Conservation (phyloP, 92 coral and sea anemone genomes). For the Paragorgia papillata region DNA sequence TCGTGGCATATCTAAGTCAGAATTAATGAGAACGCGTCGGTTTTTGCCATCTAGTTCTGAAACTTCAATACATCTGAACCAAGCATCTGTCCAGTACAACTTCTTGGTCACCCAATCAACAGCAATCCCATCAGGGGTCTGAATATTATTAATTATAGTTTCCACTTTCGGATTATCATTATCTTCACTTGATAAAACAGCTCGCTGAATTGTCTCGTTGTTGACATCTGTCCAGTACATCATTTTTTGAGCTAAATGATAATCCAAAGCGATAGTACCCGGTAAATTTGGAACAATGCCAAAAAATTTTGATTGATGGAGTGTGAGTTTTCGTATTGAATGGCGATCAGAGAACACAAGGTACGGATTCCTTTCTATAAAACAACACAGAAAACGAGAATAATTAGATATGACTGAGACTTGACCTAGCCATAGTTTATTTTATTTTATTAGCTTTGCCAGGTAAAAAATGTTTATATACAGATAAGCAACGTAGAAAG, state of each 20-base stretch:
- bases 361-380: conserved; percentile 69
- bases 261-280: conserved; percentile 84
- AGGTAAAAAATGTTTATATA: no score
- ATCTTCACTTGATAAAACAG: conserved; percentile 43
- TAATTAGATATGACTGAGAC: neutral
- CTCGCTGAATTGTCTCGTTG: conserved; percentile 68
- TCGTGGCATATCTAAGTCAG: conserved; percentile 76
- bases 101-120: conserved; percentile 87
- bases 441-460: no score
- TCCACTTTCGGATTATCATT: neutral
- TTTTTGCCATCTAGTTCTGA: conserved; percentile 77
- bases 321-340: conserved; percentile 74
- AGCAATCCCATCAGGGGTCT: conserved; percentile 80
- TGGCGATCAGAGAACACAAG: conserved; percentile 85
- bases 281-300: conserved; percentile 73
- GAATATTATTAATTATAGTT: conserved; percentile 52
- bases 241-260: conserved; percentile 55
- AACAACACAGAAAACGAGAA: no score
- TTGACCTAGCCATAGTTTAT: no score
- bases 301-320: conserved; percentile 76
- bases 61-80: conserved; percentile 76
- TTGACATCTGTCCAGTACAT: conserved; percentile 92
- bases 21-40: conserved; percentile 60
- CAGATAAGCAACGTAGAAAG: no score
- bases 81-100: conserved; percentile 94